Base-by-base conservation (phyloP, 2,113 vertebrate genomes). In the Sisor rabdophorus region DNA sequence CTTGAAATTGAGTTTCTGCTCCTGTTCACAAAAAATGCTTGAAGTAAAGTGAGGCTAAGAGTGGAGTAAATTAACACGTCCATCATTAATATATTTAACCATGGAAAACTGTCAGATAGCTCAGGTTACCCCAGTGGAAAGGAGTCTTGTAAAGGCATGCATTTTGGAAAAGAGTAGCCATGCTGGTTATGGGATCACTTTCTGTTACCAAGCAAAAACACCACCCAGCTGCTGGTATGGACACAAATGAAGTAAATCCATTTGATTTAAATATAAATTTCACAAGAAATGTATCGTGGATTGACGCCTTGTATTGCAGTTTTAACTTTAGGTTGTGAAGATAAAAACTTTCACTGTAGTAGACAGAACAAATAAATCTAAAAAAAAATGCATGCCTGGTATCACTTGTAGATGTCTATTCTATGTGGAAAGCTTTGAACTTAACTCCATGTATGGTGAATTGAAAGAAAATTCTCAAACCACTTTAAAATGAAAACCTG, bases 51-150 rank as follows among this genome's bases (percentile, higher is more conserved):
- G 15, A 77, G 67, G 40, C 75, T 63, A 71, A 11, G 11, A 24
- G 40, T 61, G 71, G 63, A 68, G 68, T 56, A 80, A 79, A 79
- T 70, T 30, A 76, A 82, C 76, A 80, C 75, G 28, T 54, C 53
- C 40, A 73, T 82, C 80, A 81, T 82, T 82, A 82, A 84, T 82
- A 75, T 82, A 84, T 84, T 83, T 79, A 84, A 67, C 74, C 78
- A 78, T 73, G 77, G 80, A 84, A 82, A 84, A 73, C 60, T 11
- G 73, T 72, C 53, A 1, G 50, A 63, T 47, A 67, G 78, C 75
- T 82, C 73, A 73, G 59, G 63, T 82, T 82, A 77, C 79, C 40
- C 36, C 60, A 70, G 60, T 70, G 58, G 69, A 81, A 81, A 65
- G 28, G 50, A 82, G 52, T 75, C 70, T 80, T 73, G 64, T 11